phyloP scores from a whole-genome alignment of 2,888 invertebrate species.

The Frankliniella intonsa region DNA sequence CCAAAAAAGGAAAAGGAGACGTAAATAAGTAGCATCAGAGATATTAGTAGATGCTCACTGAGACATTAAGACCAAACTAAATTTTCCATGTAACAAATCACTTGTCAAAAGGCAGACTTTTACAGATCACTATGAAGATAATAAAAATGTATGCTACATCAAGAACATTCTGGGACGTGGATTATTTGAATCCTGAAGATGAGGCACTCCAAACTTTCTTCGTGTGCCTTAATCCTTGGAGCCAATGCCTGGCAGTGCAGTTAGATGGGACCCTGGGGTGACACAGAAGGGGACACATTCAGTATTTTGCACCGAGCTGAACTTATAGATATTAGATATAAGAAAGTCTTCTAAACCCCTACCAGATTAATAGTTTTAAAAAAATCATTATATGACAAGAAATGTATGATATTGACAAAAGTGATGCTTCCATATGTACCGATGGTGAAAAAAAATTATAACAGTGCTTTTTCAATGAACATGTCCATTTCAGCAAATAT shows the following conservation, averaged over 20 bases:
- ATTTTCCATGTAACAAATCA: not conserved
- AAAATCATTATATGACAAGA: not conserved
- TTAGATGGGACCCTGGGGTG: constrained; percentile 39
- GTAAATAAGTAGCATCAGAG: not conserved
- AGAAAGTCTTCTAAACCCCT: not conserved
- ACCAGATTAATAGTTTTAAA: not conserved
- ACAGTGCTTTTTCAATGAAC: not conserved
- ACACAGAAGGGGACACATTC: constrained; percentile 39
- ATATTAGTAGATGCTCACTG: not conserved
- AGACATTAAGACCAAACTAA: not conserved
- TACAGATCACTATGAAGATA: not conserved
- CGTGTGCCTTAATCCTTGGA: constrained; percentile 20
- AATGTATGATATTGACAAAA: constrained; percentile 6
- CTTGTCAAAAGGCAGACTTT: not conserved
- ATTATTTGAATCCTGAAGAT: constrained; percentile 23
- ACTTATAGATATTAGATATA: not conserved
- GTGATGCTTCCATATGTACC: not conserved
- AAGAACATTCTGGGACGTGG: not conserved
- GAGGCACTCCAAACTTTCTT: constrained; percentile 19
- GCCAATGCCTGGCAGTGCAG: constrained; percentile 37
- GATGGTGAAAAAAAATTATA: not conserved
- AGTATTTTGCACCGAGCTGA: constrained; percentile 33
- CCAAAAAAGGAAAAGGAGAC: not conserved
- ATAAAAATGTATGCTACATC: not conserved
- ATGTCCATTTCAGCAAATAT: not conserved